These are phyloP conservation scores for Oncorhynchus tshawytscha DNA, from an alignment of 2,113 vertebrate genomes.

Conservation along the genomic window DNA sequence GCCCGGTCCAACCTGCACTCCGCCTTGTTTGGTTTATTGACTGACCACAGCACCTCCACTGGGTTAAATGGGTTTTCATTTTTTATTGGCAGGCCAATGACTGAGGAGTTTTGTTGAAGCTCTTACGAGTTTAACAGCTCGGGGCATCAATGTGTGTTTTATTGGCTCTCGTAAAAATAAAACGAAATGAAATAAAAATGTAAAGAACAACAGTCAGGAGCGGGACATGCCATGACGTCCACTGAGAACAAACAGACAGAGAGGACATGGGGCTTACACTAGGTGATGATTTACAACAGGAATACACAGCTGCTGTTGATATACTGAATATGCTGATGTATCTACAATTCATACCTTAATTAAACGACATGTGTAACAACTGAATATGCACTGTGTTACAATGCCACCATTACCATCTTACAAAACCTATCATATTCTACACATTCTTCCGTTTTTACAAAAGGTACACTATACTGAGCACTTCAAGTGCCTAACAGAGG, in stretches of 20 bases:
- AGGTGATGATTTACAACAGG: neutral
- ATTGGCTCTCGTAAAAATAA: conserved; percentile 58
- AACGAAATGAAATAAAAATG: conserved; percentile 58
- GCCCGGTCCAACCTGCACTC: conserved; percentile 37
- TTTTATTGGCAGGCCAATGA: conserved; percentile 68
- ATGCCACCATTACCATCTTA: neutral
- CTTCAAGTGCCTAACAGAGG: neutral
- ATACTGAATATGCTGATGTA: neutral
- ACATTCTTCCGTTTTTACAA: neutral
- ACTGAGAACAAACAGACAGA: conserved; percentile 13
- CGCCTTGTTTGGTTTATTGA: conserved; percentile 73
- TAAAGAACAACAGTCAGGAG: conserved; percentile 31
- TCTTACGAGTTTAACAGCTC: conserved; percentile 68
- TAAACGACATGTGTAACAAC: neutral
- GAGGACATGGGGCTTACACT: neutral
- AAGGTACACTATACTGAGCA: neutral
- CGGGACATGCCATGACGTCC: conserved; percentile 17
- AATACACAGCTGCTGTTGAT: neutral
- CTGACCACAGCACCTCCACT: conserved; percentile 57
- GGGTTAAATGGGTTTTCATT: conserved; percentile 69
- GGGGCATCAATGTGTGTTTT: conserved; percentile 58
- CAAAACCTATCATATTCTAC: neutral
- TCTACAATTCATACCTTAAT: neutral
- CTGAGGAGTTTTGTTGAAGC: conserved; percentile 52
- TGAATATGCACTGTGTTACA: neutral